Evolutionary conservation across 2,888 invertebrate species (phyloP).

Genomic region (Incurvaria masculella): DNA sequence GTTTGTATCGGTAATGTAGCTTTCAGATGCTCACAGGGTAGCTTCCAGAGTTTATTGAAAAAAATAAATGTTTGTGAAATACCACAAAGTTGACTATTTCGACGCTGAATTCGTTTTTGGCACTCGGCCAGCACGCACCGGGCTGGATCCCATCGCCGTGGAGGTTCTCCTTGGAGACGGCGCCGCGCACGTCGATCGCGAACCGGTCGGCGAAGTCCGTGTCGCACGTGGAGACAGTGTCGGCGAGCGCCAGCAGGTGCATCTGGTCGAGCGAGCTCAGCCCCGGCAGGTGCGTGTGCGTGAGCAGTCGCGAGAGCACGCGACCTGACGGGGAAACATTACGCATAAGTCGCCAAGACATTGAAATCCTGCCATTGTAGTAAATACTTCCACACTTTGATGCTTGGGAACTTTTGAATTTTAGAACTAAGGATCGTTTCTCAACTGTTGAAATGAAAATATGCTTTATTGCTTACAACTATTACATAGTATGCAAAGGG

Average conservation of each 20-base stretch:
- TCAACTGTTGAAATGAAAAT: too few species aligned
- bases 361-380: too few species aligned
- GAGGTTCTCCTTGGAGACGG: conserved; percentile 63
- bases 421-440: too few species aligned
- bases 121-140: too few species aligned
- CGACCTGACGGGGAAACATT: conserved; percentile 59
- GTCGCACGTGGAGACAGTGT: conserved; percentile 94
- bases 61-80: background rate
- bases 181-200: conserved; percentile 52
- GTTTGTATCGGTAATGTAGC: background rate
- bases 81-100: background rate
- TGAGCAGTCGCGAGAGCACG: conserved; percentile 82
- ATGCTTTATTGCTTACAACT: too few species aligned
- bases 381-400: background rate
- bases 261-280: conserved; percentile 97
- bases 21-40: background rate
- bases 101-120: too few species aligned
- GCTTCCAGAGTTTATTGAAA: background rate
- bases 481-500: too few species aligned
- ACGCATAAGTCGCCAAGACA: background rate
- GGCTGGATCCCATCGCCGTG: conserved; percentile 42
- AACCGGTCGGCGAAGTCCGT: conserved; percentile 84
- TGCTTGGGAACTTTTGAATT: too few species aligned
- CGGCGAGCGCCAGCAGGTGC: conserved; percentile 98
- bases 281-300: conserved; percentile 93